phyloP scores from a whole-genome alignment of 1,140 invertebrate species.

The Luehdorfia chinensis region DNA sequence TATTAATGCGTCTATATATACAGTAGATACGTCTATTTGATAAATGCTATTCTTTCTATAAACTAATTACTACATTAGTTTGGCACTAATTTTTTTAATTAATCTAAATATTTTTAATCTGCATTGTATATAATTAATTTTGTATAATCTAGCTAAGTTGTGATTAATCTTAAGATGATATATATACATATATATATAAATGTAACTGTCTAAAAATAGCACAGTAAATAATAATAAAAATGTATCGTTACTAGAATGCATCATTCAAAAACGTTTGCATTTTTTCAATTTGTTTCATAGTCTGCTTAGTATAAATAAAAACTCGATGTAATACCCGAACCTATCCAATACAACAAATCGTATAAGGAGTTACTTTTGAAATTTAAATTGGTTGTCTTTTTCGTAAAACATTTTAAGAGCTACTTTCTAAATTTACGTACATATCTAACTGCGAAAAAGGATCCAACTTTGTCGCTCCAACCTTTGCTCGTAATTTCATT shows the following conservation, averaged over 20 bases:
- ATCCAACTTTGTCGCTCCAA: not conserved
- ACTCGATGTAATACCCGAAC: no score
- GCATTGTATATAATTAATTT: slow-evolving; percentile 11
- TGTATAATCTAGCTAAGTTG: slow-evolving; percentile 14
- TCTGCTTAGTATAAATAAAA: no score
- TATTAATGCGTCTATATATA: no score
- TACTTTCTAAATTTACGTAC: no score
- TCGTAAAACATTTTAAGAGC: not conserved
- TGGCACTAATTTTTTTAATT: slow-evolving; percentile 2
- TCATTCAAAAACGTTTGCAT: no score
- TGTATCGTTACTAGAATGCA: no score
- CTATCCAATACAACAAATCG: no score
- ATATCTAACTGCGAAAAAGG: no score
- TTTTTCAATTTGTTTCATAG: no score
- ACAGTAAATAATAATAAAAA: not conserved
- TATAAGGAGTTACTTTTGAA: not conserved
- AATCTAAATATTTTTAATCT: not conserved
- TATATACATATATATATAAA: not conserved
- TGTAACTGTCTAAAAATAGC: not conserved
- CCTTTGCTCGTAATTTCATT: not conserved
- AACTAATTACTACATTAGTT: not conserved
- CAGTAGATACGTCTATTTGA: no score
- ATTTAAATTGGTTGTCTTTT: not conserved
- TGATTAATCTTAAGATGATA: not conserved
- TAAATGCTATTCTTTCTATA: not conserved